Percentiles rank a stretch among this genome's conserved stretches.
phyloP scores from a whole-genome alignment of 2,113 vertebrate genomes.

The Natator depressus region DNA sequence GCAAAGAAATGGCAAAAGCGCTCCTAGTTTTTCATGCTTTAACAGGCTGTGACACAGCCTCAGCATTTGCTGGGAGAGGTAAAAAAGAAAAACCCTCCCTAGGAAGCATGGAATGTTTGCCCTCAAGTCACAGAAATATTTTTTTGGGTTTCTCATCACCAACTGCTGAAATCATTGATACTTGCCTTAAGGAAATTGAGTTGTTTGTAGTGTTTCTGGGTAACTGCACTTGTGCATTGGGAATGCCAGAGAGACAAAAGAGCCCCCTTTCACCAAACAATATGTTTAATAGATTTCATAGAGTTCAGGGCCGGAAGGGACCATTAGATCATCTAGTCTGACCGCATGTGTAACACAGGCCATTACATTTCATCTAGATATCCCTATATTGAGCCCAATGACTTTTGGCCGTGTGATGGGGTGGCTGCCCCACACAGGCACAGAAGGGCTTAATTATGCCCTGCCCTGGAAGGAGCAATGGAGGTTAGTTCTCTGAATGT shows the following conservation, averaged over 20 bases:
- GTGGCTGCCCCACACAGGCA: too few species aligned
- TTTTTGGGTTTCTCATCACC: conserved; percentile 25
- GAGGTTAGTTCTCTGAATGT: too few species aligned
- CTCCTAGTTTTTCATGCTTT: conserved; percentile 34
- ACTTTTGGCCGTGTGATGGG: background rate
- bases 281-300: background rate
- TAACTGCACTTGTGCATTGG: background rate
- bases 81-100: conserved; percentile 43
- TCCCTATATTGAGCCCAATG: background rate
- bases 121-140: conserved; percentile 54
- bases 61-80: conserved; percentile 42
- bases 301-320: background rate
- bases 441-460: too few species aligned
- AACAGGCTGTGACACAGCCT: conserved; percentile 55
- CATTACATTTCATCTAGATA: background rate
- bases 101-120: conserved; percentile 58
- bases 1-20: conserved; percentile 26
- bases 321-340: background rate
- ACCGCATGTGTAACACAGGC: background rate
- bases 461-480: too few species aligned
- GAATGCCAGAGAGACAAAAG: background rate
- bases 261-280: background rate
- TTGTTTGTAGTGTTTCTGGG: conserved; percentile 27
- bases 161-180: conserved; percentile 65
- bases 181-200: conserved; percentile 48